These are phyloP conservation scores for Norana najaformis DNA, from an alignment of 2,888 invertebrate species.

Conservation along the genomic window DNA sequence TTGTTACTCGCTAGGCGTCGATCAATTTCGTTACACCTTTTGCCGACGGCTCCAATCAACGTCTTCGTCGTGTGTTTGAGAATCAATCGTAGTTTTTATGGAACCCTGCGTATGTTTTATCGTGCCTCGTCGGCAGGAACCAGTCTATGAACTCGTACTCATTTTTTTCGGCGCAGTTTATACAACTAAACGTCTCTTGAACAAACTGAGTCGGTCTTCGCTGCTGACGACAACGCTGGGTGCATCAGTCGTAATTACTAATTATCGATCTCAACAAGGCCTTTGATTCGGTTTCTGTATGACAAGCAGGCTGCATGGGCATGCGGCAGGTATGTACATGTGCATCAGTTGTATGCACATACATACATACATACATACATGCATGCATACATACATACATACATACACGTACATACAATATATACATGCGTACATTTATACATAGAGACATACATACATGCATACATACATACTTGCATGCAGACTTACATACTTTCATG, in stretches of 20 bases:
- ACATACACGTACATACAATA: slow-evolving; percentile 29
- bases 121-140: no score
- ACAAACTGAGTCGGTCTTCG: not conserved
- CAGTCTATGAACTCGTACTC: not conserved
- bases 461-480: not conserved
- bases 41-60: not conserved
- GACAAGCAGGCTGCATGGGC: not conserved
- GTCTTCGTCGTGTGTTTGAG: not conserved
- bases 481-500: not conserved
- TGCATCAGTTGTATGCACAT: no score
- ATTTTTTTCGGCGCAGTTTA: not conserved
- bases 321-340: not conserved
- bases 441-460: no score
- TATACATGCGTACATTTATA: not conserved
- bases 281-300: not conserved
- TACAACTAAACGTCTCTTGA: not conserved
- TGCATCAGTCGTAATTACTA: not conserved
- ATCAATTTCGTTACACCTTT: not conserved
- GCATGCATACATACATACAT: slow-evolving; percentile 32
- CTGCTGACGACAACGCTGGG: not conserved
- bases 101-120: not conserved
- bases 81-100: not conserved
- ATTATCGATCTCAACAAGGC: not conserved
- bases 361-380: no score
- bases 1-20: not conserved